Conservation (phyloP, 2,113 vertebrate species). For the Lynx canadensis region DNA sequence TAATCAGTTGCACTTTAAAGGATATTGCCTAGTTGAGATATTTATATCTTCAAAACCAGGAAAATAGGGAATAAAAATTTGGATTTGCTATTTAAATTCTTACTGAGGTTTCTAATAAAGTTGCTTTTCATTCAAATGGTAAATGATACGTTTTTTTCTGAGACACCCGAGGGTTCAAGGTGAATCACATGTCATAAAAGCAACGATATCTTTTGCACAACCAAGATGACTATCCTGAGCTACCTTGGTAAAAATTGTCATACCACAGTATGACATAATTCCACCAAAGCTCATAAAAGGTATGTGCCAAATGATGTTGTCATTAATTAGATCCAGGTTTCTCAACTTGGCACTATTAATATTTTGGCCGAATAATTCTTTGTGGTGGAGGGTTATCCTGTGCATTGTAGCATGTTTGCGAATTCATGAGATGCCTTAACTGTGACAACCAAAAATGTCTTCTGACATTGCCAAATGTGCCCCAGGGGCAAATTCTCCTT, state of each 20-base stretch:
- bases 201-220: background rate
- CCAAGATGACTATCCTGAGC: background rate
- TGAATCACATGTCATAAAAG: background rate
- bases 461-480: background rate
- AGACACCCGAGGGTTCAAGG: background rate
- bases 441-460: constrained; percentile 1
- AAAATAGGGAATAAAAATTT: background rate
- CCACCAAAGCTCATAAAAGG: background rate
- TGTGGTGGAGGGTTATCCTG: background rate
- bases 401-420: background rate
- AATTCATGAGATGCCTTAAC: background rate
- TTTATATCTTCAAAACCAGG: background rate
- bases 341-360: background rate
- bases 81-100: background rate
- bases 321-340: background rate
- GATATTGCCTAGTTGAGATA: background rate
- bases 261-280: background rate
- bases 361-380: background rate
- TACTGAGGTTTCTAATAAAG: background rate
- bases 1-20: constrained; percentile 34
- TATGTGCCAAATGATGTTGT: background rate
- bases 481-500: background rate
- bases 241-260: constrained; percentile 5
- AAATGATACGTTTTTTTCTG: constrained; percentile 10
- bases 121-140: background rate